phyloP scores from a whole-genome alignment of 2,113 vertebrate species.

The Notarius lentiginosus region DNA sequence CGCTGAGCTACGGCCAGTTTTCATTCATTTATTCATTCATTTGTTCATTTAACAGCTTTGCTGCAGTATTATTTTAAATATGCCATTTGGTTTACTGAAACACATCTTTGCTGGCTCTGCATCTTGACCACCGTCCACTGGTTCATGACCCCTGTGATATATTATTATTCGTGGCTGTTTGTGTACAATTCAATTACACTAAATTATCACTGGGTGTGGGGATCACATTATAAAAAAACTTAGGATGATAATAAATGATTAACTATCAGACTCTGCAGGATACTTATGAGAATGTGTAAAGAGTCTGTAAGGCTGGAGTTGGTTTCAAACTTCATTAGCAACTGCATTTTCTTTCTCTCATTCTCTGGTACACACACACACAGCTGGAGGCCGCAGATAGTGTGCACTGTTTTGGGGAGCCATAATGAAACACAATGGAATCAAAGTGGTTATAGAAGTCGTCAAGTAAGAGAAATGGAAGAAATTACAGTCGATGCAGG shows the following conservation, averaged over 20 bases:
- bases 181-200: neutral
- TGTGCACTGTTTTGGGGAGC: neutral
- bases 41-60: neutral
- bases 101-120: neutral
- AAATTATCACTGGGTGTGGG: neutral
- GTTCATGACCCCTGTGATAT: neutral
- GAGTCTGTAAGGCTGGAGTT: neutral
- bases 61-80: neutral
- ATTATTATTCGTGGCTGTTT: neutral
- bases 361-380: constrained; percentile 4
- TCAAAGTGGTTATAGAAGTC: constrained; percentile 41
- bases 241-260: neutral
- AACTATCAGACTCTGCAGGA: neutral
- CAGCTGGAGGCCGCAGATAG: constrained; percentile 37
- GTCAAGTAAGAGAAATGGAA: constrained; percentile 23
- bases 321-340: constrained; percentile 29
- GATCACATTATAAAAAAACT: neutral
- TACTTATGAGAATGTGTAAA: neutral
- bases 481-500: constrained; percentile 34
- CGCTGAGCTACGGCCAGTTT: neutral
- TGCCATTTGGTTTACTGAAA: neutral
- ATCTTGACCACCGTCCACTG: neutral
- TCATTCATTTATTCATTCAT: neutral
- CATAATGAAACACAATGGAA: constrained; percentile 40
- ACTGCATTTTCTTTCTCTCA: neutral